Evolutionary conservation across 2,888 invertebrate genomes (phyloP).

Genomic region (Pollenia griseotomentosa): DNA sequence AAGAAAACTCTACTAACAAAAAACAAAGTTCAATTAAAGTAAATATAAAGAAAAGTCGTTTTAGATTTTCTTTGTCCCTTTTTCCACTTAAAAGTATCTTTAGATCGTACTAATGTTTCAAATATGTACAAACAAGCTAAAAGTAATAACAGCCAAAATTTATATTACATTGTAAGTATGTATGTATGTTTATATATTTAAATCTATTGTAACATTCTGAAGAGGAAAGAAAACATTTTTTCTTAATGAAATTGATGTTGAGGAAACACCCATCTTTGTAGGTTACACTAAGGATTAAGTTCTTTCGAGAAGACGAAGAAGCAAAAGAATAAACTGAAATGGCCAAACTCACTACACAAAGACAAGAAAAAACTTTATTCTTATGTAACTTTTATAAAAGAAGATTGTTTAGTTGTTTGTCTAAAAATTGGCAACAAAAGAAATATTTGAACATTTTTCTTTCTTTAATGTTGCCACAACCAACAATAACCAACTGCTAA

Average conservation of each 20-base stretch:
- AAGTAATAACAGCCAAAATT: too few relatives aligned
- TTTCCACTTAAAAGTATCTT: too few relatives aligned
- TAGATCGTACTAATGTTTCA: too few relatives aligned
- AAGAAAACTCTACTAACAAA: too few relatives aligned
- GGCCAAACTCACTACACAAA: background rate
- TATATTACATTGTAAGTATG: too few relatives aligned
- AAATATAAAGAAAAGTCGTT: too few relatives aligned
- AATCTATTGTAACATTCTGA: background rate
- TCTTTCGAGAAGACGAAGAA: background rate
- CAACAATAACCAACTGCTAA: background rate
- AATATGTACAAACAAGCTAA: too few relatives aligned
- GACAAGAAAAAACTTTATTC: conserved; percentile 5
- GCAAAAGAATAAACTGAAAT: background rate
- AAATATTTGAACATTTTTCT: conserved; percentile 19
- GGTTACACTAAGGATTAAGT: conserved; percentile 31
- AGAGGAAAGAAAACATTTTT: background rate
- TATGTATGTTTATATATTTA: background rate
- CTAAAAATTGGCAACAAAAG: conserved; percentile 46
- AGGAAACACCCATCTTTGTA: conserved; percentile 45
- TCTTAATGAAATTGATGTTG: background rate
- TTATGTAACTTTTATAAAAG: conserved; percentile 28
- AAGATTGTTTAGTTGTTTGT: conserved; percentile 25
- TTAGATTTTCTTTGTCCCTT: too few relatives aligned
- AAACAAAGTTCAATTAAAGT: too few relatives aligned
- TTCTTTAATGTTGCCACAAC: background rate